Evolutionary conservation across 1,140 invertebrate species (phyloP), one percentile per base, ranked within the genome.

Genomic region (Sipha flava): DNA sequence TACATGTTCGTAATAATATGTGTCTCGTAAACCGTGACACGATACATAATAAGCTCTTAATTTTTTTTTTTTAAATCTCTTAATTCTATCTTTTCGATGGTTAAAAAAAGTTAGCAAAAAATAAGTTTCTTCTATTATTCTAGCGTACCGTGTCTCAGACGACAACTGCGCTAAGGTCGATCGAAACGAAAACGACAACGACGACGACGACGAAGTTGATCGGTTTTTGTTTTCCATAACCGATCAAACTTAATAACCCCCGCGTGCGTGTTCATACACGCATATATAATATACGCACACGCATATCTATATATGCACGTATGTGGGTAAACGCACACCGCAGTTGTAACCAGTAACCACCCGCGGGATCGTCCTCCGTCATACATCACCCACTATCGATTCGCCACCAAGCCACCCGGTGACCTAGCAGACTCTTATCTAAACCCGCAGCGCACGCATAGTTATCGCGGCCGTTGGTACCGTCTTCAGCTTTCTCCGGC

Each of bases 321-420:
- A 29, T n/a, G 57, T 59, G 57, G 57, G 29, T 31, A 31, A 29
- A 29, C 57, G 29, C 14, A 26, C 57, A 29, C 57, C 16, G 29
- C 57, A 29, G 29, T 9, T 59, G 31, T 31, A 29, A 31, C 57
- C 29, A n/a, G 57, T 29, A 29, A 18, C 57, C 57, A 29, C 57
- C 57, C 57, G 57, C 16, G 57, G 57, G n/a, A n/a, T n/a, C n/a
- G n/a, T 59, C 57, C 31, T 59, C 26, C 14, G 57, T 59, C 57
- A n/a, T n/a, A n/a, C n/a, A 59, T 29, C 57, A 59, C 57, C 57
- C 57, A 59, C 57, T 59, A 59, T 59, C 57, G 57, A 59, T 59
- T 29, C 26, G 57, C 57, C 57, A 59, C 57, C 57, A 31, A 12
- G 57, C 57, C 57, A 29, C 57, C 57, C 57, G 57, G 57, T 59